Percentiles rank a stretch among this genome's conserved stretches.
phyloP scores from a whole-genome alignment of 2,888 invertebrate genomes.

The Parelbella ahira region DNA sequence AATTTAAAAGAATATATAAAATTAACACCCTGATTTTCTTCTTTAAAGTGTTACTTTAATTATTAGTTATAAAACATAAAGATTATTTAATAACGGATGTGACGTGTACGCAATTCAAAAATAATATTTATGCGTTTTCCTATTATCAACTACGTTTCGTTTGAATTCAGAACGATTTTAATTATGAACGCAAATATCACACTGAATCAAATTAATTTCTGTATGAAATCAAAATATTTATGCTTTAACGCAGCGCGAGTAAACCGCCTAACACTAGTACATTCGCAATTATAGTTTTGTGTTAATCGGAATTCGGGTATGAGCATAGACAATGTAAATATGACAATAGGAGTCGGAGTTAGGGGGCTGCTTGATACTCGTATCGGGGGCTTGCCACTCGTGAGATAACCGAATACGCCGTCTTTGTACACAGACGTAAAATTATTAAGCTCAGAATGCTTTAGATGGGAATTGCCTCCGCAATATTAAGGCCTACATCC shows the following conservation, averaged over 20 bases:
- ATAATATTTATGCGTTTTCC: no score
- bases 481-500: constrained; percentile 49
- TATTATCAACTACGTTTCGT: no score
- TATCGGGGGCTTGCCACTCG: constrained; percentile 72
- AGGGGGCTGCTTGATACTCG: constrained; percentile 59
- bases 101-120: no score
- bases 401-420: constrained; percentile 68
- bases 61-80: no score
- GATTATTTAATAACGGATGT: no score
- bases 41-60: no score
- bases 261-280: constrained; percentile 24
- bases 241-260: constrained; percentile 23
- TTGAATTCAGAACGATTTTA: no score
- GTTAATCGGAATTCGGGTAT: constrained; percentile 73
- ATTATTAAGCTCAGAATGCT: constrained; percentile 70
- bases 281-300: constrained; percentile 51
- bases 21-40: no score
- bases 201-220: constrained; percentile 1
- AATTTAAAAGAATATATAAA: no score
- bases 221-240: constrained; percentile 25
- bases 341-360: constrained; percentile 68
- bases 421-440: constrained; percentile 73
- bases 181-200: background rate
- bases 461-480: constrained; percentile 51
- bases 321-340: constrained; percentile 78